Base-by-base conservation (phyloP, 2,113 vertebrate genomes). In the Aldabrachelys gigantea region DNA sequence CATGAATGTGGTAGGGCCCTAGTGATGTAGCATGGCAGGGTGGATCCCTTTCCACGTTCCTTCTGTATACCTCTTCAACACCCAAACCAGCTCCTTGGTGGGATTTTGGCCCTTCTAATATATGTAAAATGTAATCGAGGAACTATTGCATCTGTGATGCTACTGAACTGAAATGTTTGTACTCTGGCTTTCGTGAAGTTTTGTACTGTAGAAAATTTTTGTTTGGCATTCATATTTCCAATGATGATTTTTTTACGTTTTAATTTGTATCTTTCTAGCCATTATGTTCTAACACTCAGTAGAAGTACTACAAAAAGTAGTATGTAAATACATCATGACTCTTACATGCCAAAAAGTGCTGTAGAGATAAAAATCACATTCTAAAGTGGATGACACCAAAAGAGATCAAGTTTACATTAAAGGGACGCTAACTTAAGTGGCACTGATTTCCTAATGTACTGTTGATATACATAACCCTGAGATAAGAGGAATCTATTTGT, bases 21-120 rank as follows among this genome's bases (percentile, higher is more conserved):
- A 54, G 53, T 54, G 53, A 72, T 44, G 38, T 44, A 22, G 19
- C 38, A 21, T 41, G 38, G 22, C 31, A n/a, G n/a, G 19, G 21
- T 22, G 65, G 17, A 38, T 78, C 47, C 75, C 25, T 41, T 47
- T 78, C 38, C 13, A 24, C 25, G 29, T 78, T 44, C 72, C 22
- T 31, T 75, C 87, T 88, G 65, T 16, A 1, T 82, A 85, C 50
- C 65, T 24, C 27, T 24, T 47, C 24, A 4, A 31, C 54, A 75
- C 78, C 31, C 49, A 65, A 84, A 65, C 87, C 79, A 47, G 47
- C 79, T 89, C 44, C 56, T 52, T 6, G 5, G 75, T 31, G 52
- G 1, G 6, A 25, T 4, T 76, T 62, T 13, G 17, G 27, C 0
- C 0, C 50, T 57, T 84, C 56, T 65, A 13, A 53, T 22, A 17